Evolutionary conservation across 1,140 invertebrate species (phyloP).

Genomic region (Lepidostoma basale): DNA sequence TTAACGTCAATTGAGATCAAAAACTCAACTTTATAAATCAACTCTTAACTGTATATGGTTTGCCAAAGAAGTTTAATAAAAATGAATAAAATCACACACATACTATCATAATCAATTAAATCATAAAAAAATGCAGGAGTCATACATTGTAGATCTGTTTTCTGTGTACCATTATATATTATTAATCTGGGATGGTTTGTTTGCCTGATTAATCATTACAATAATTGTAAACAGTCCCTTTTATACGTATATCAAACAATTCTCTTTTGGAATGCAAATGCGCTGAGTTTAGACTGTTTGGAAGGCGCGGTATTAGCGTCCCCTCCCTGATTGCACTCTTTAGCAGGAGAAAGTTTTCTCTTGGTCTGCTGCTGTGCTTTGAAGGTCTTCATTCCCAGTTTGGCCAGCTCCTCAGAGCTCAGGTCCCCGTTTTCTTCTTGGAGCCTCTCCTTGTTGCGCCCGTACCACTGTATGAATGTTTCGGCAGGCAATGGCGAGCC

Average conservation of each 20-base stretch:
- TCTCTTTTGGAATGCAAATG: slow-evolving; percentile 58
- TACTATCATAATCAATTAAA: too few species aligned
- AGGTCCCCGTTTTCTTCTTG: slow-evolving; percentile 63
- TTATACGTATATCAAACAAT: background rate
- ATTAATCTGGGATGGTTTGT: too few species aligned
- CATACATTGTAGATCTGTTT: too few species aligned
- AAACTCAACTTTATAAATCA: too few species aligned
- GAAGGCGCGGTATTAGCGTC: slow-evolving; percentile 48
- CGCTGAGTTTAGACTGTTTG: slow-evolving; percentile 59
- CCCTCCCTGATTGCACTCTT: slow-evolving; percentile 38
- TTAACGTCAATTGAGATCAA: too few species aligned
- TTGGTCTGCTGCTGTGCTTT: slow-evolving; percentile 57
- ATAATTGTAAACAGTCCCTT: background rate
- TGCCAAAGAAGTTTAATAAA: too few species aligned
- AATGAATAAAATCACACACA: too few species aligned
- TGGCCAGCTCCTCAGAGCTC: slow-evolving; percentile 60
- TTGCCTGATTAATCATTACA: too few species aligned
- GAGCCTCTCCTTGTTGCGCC: slow-evolving; percentile 60
- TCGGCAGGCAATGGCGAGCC: slow-evolving; percentile 45
- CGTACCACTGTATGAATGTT: slow-evolving; percentile 65
- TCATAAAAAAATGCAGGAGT: too few species aligned
- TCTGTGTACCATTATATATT: too few species aligned
- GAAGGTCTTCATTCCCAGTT: slow-evolving; percentile 60
- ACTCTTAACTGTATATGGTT: too few species aligned
- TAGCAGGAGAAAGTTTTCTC: slow-evolving; percentile 49